These are phyloP conservation scores for Typhlichthys subterraneus DNA, from an alignment of 2,797 vertebrate genomes.

Conservation along the genomic window DNA sequence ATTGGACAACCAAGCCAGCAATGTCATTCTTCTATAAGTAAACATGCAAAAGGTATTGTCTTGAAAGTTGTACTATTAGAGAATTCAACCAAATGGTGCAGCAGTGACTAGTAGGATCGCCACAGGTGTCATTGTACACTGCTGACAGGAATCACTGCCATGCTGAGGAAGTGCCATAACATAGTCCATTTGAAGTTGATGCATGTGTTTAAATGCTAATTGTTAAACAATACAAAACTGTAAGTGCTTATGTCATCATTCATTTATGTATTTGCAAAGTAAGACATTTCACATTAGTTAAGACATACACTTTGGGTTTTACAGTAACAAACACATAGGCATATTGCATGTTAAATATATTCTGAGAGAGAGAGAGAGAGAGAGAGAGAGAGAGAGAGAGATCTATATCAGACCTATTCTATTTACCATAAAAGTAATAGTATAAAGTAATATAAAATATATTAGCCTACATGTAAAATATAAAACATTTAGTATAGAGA, in stretches of 20 bases:
- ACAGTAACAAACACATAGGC: too few relatives aligned
- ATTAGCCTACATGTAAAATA: neutral
- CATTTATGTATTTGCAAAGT: slow-evolving; percentile 56
- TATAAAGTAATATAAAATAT: neutral
- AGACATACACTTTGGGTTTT: slow-evolving; percentile 56
- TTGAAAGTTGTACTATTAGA: slow-evolving; percentile 26
- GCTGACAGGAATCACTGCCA: slow-evolving; percentile 16
- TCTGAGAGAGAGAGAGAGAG: too few relatives aligned
- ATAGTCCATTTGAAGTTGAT: slow-evolving; percentile 35
- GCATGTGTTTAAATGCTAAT: slow-evolving; percentile 21
- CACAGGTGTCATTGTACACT: slow-evolving; percentile 39
- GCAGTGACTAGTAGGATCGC: slow-evolving; percentile 20
- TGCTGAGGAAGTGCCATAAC: slow-evolving; percentile 7
- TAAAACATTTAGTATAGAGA: slow-evolving; percentile 11
- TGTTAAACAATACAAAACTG: slow-evolving; percentile 49
- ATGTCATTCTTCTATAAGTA: slow-evolving; percentile 44
- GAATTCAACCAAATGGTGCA: slow-evolving; percentile 18
- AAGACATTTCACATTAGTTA: slow-evolving; percentile 74
- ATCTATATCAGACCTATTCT: neutral
- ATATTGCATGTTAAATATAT: too few relatives aligned
- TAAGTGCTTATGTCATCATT: slow-evolving; percentile 66
- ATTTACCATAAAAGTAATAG: slow-evolving; percentile 4
- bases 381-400: too few relatives aligned
- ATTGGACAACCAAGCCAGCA: slow-evolving; percentile 38
- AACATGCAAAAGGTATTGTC: slow-evolving; percentile 58